Base-by-base conservation (phyloP, 92 coral and sea anemone species). In the Palythoa heliodiscus region DNA sequence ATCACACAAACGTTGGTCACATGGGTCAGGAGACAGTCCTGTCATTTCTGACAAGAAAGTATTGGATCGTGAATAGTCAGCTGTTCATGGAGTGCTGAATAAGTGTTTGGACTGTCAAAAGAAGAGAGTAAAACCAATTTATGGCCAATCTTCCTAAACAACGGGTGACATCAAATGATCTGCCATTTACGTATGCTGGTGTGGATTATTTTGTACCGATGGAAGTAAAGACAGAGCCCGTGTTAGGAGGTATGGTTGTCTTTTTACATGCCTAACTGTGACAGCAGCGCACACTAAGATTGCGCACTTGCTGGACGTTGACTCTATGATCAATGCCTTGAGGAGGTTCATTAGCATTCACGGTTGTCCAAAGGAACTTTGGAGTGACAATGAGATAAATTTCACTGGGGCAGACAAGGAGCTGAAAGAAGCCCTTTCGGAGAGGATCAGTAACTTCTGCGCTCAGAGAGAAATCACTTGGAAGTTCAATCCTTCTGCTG, bases 21-120 rank as follows among this genome's bases (percentile, higher is more conserved):
- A 63, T 84, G 86, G 95, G 95, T 40, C 92, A 87, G 67, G 92
- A 89, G 52, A 76, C 86, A 35, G 95, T 92, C 52, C 55, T 92
- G 68, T 83, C 91, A 14, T 71, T 83, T 0, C 53, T 92, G 86
- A 92, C 92, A 73, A 66, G 84, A 70, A 89, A 69, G 68, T 92
- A 69, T 75, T 92, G 92, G 91, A 71, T 92, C 57, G 55, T 86
- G 75, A 89, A 92, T 90, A 29, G 67, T 61, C 90, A 63, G 90
- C 90, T 23, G 89, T 92, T 52, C 80, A 90, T 23, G 87, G 83
- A 7, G 90, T 74, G 75, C 52, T 92, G 67, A 83, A 40, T 14
- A 66, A 75, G 29, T 92, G 95, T 75, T 50, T 89, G 66, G 76
- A 86, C 38, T 92, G 95, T 78, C 91, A 87, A 84, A 77, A 53